Base-by-base conservation (phyloP, 2,888 invertebrate species). In the Hyposoter dolosus region DNA sequence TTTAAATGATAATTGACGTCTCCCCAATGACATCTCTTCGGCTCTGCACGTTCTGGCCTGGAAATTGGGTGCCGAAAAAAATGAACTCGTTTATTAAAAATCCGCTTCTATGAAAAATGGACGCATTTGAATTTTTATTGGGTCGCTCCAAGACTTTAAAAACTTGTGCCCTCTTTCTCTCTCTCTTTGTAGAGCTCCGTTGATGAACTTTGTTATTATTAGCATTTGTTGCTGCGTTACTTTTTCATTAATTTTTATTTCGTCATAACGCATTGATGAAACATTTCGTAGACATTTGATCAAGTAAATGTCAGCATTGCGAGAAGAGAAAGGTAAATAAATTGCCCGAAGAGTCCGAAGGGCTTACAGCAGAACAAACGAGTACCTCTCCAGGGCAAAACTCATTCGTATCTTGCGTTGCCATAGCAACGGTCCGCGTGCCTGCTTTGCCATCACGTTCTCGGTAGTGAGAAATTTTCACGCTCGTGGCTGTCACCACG, bases 381-480 rank as follows among this genome's bases (percentile, higher is more conserved):
- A 50, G 53, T 43, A 69, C 69, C 77, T 53, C 66, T 60, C 83
- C 28, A 71, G 84, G 84, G 71, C 66, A 75, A 75, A 82, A 77
- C 81, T 66, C 66, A 87, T 72, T 84, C 81, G 83, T 83, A 88
- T 90, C 90, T 83, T 84, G 88, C 83, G 91, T 91, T 91, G 90
- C 90, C 87, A 91, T 71, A 90, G 91, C 74, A 82, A 90, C 90
- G 45, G 74, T 76, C 68, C 83, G 87, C 87, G 88, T 85, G 85
- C 87, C 84, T 86, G 75, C 88, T 89, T 90, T 83, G 87, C 86
- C 88, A 89, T 90, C 89, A 87, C 84, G 87, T 90, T 89, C 88
- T 76, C 84, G 68, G 66, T 85, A 85, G 87, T 74, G 66, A 76
- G 85, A 87, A 89, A 87, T 86, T 86, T 79, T 87, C 83, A 47